phyloP scores from a whole-genome alignment of 92 coral and sea anemone genomes.

The Porites evermanni region DNA sequence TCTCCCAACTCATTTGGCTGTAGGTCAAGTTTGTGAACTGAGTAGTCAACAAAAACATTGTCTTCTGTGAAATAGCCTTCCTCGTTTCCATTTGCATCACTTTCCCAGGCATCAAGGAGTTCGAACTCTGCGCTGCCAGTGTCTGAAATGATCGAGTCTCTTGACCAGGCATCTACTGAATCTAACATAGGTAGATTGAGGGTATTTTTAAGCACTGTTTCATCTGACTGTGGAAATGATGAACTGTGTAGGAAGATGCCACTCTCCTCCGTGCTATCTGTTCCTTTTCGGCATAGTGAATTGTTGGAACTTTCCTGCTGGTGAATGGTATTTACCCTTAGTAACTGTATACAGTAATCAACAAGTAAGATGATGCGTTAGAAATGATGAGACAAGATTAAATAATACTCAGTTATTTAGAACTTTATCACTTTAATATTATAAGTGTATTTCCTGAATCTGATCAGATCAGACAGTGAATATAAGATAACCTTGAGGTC shows the following conservation, averaged over 20 bases:
- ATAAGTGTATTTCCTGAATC: too few relatives aligned
- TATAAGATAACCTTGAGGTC: too few relatives aligned
- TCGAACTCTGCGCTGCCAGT: slow-evolving; percentile 63
- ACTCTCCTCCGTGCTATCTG: slow-evolving; percentile 79
- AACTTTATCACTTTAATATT: too few relatives aligned
- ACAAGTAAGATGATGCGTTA: not conserved
- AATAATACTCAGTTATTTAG: too few relatives aligned
- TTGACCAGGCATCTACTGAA: slow-evolving; percentile 50
- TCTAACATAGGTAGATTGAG: slow-evolving; percentile 50
- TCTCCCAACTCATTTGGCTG: slow-evolving; percentile 84
- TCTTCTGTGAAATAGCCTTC: slow-evolving; percentile 89
- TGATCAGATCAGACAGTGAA: too few relatives aligned
- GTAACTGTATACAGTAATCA: not conserved
- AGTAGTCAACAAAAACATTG: slow-evolving; percentile 69
- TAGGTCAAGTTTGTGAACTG: slow-evolving; percentile 59
- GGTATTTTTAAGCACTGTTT: slow-evolving; percentile 31
- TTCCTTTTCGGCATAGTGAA: slow-evolving; percentile 55
- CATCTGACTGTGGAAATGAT: slow-evolving; percentile 60
- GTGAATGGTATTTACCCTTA: not conserved
- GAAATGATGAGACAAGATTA: not conserved
- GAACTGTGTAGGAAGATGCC: slow-evolving; percentile 66
- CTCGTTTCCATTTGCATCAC: slow-evolving; percentile 65
- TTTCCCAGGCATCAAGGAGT: slow-evolving; percentile 70
- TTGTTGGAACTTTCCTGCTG: slow-evolving; percentile 6
- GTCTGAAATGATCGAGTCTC: slow-evolving; percentile 81